Percentiles rank a stretch among this genome's conserved stretches.
These are phyloP conservation scores for Habroteleia sp. DNA, from an alignment of 2,888 invertebrate genomes.

Conservation along the genomic window DNA sequence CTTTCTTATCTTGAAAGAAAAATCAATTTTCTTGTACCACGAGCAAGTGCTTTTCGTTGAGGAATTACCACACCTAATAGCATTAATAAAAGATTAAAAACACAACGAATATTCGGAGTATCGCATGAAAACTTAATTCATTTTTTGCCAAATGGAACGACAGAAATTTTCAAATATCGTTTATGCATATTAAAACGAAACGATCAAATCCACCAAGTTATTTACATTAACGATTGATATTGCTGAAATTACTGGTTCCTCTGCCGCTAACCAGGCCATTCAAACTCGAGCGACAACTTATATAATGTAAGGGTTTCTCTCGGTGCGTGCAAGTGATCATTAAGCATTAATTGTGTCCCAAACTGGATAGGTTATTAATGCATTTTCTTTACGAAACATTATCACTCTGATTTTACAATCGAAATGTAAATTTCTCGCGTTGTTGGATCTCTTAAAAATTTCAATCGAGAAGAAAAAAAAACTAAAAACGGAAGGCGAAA, in stretches of 20 bases:
- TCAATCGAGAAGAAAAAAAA: background rate
- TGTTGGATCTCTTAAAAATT: background rate
- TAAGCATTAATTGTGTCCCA: conserved; percentile 19
- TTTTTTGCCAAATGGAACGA: conserved; percentile 11
- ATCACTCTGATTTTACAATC: conserved; percentile 1
- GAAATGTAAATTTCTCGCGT: background rate
- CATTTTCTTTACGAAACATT: background rate
- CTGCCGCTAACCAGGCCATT: conserved; percentile 30
- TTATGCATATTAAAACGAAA: conserved; percentile 27
- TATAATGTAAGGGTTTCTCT: conserved; percentile 20
- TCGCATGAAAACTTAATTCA: conserved; percentile 9
- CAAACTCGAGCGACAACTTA: conserved; percentile 25
- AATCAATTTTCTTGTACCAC: background rate
- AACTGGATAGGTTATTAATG: conserved; percentile 8
- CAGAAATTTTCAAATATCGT: conserved; percentile 21
- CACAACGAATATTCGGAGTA: background rate
- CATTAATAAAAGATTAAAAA: background rate
- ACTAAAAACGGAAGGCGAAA: background rate
- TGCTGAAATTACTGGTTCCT: conserved; percentile 55
- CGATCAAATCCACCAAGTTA: conserved; percentile 48
- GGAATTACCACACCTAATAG: background rate
- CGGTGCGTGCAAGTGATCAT: conserved; percentile 32
- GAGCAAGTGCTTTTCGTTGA: background rate
- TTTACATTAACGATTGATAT: conserved; percentile 60
- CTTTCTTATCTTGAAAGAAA: background rate